Evolutionary conservation across 2,113 vertebrate species (phyloP).

Genomic region (Zosterops borbonicus): DNA sequence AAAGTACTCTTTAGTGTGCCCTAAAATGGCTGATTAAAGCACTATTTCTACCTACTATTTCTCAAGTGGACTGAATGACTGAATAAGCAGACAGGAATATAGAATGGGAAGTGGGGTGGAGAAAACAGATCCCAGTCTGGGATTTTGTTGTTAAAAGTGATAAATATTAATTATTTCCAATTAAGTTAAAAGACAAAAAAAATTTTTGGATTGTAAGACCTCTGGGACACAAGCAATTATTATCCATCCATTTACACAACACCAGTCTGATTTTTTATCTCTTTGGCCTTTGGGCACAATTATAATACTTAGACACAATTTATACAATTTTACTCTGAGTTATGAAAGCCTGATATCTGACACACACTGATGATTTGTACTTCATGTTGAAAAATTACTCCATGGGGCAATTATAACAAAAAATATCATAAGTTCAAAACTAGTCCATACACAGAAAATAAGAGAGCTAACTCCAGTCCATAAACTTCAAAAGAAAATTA

Average conservation of each 20-base stretch:
- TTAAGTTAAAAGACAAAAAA: neutral
- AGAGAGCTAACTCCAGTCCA: neutral
- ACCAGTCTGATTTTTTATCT: neutral
- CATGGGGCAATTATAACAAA: neutral
- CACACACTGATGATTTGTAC: neutral
- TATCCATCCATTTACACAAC: slow-evolving; percentile 9
- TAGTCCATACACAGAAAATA: neutral
- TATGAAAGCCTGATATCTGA: neutral
- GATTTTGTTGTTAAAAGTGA: slow-evolving; percentile 21
- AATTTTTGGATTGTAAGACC: neutral
- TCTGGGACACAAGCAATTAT: neutral
- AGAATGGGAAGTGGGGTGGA: neutral
- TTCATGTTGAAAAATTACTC: neutral
- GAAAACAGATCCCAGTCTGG: neutral
- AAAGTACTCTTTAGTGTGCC: neutral
- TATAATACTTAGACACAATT: neutral
- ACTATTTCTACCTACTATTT: slow-evolving; percentile 31
- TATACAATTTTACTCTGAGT: neutral
- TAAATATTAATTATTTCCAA: slow-evolving; percentile 53
- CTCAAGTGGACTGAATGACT: slow-evolving; percentile 35
- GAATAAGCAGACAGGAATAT: neutral
- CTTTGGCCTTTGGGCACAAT: slow-evolving; percentile 22
- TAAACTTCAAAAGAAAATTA: neutral
- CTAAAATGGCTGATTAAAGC: slow-evolving; percentile 39
- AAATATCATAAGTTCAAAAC: neutral